phyloP scores from a whole-genome alignment of 1,140 invertebrate genomes.

The Musca domestica region DNA sequence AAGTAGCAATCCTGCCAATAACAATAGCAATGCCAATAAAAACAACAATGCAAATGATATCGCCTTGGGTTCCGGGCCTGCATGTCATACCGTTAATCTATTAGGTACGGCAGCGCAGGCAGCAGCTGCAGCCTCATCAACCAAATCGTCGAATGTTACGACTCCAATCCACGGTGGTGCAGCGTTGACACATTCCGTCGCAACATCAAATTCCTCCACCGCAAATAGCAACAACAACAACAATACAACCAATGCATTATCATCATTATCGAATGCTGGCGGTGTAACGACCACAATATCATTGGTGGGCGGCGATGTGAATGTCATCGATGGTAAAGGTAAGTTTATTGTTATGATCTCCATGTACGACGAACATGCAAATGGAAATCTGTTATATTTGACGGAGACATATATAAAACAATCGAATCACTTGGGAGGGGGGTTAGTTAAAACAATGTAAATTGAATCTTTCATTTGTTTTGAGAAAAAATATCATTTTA shows the following conservation, averaged over 20 bases:
- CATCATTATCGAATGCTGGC: constrained; percentile 16
- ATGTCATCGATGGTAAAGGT: constrained; percentile 46
- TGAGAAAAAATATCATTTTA: too few relatives aligned
- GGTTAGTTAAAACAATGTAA: too few relatives aligned
- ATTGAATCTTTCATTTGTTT: too few relatives aligned
- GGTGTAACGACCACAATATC: constrained; percentile 10
- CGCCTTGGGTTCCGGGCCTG: not conserved
- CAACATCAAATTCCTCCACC: constrained; percentile 28
- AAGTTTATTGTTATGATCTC: constrained; percentile 29
- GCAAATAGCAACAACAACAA: constrained; percentile 24
- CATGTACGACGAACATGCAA: too few relatives aligned
- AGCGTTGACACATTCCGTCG: constrained; percentile 21
- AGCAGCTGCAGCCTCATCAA: constrained; percentile 17
- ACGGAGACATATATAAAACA: too few relatives aligned
- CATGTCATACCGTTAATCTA: not conserved
- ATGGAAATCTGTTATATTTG: too few relatives aligned
- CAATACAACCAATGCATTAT: constrained; percentile 23
- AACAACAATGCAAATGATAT: constrained; percentile 31
- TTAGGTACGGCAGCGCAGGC: not conserved
- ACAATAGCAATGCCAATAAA: constrained; percentile 33
- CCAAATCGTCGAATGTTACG: constrained; percentile 26
- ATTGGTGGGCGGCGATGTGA: not conserved
- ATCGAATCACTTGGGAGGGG: too few relatives aligned
- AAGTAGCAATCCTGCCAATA: constrained; percentile 31
- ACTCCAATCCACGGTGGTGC: constrained; percentile 31